Evolutionary conservation across 2,113 vertebrate species (phyloP).

Genomic region (Aptenodytes forsteri): DNA sequence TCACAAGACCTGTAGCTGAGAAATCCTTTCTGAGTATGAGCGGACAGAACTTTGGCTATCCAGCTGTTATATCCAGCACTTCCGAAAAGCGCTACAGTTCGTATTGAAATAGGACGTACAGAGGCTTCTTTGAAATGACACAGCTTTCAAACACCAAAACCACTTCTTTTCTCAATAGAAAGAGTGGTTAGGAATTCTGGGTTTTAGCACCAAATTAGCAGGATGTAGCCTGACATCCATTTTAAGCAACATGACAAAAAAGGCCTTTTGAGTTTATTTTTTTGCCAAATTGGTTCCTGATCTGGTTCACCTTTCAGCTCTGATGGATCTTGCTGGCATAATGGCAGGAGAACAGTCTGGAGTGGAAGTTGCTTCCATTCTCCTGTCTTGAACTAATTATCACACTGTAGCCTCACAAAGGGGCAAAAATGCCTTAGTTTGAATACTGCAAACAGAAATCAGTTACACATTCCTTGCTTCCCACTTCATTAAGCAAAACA

Average conservation of each 20-base stretch:
- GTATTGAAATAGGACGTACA: rapidly evolving
- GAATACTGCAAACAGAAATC: conserved; percentile 13
- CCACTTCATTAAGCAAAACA: conserved; percentile 23
- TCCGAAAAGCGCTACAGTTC: not conserved
- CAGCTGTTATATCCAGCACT: not conserved
- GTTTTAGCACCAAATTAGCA: not conserved
- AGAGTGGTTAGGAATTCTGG: not conserved
- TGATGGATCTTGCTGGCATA: not conserved
- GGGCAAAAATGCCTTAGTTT: not conserved
- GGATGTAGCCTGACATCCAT: not conserved
- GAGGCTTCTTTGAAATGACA: not conserved
- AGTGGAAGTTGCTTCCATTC: not conserved
- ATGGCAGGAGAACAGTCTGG: not conserved
- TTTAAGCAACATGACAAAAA: not conserved
- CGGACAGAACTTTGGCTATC: not conserved
- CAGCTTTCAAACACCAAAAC: not conserved
- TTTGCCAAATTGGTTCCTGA: not conserved
- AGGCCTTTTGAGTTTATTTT: not conserved
- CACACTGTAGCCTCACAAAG: not conserved
- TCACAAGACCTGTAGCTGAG: not conserved
- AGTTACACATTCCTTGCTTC: conserved; percentile 21
- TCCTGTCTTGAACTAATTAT: not conserved
- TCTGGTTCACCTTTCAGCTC: not conserved
- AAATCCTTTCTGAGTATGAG: not conserved
- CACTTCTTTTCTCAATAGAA: not conserved